Evolutionary conservation across 2,888 invertebrate species (phyloP), one percentile per base, ranked within the genome.

Genomic region (Eupithecia abbreviata): DNA sequence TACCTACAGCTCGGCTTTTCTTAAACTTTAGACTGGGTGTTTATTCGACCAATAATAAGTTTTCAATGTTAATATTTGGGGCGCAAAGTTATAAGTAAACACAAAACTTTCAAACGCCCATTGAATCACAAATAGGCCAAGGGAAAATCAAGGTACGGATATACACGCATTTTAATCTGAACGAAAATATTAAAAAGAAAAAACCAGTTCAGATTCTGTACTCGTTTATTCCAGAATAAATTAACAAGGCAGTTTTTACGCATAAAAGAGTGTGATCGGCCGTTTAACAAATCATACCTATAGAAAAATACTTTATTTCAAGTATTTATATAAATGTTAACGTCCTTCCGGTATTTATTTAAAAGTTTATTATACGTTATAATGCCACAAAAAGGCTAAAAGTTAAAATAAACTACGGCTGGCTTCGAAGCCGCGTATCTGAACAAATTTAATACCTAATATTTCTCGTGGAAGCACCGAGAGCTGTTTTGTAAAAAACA

Each of bases 401-500:
- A 74, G 75, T 74, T 73, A 72, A 73, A 75, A 77, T 77, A 78
- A 74, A 76, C 73, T 74, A 72, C 78, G 67, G 49, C 13, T 47
- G 72, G 78, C 71, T 74, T 72, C 30, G 71, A 72, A 67, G 72
- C 65, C 70, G 58, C 78, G 78, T 78, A 78, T 76, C 78, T 78
- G 73, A 73, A 74, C 72, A 74, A 78, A 78, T 78, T 75, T 78
- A 78, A 78, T 78, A 74, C 78, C 66, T 76, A 78, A 78, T 78
- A 78, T 76, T 74, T 78, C 72, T 74, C 76, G 71, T 58, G 66
- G 3, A 70, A 76, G 73, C 65, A 71, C 71, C 71, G 67, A 55
- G 68, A 68, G 68, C 73, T 67, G 66, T 70, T 74, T 67, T 73
- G 30, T 62, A 67, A 75, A 77, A 77, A 71, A 77, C 67, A 72